phyloP scores from a whole-genome alignment of 1,140 invertebrate genomes.

The Nasonia vitripennis region DNA sequence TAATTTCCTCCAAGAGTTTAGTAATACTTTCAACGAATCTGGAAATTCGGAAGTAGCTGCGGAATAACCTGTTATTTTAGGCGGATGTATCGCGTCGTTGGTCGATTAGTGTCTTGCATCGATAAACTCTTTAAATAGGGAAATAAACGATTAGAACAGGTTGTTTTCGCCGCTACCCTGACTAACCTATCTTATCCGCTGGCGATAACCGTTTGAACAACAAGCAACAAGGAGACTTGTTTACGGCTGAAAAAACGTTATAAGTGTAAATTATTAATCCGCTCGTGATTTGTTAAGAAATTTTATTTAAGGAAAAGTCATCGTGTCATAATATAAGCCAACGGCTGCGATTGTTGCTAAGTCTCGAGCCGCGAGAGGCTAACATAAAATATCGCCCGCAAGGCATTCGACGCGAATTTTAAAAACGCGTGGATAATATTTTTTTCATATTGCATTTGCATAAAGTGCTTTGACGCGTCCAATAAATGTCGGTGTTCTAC shows the following conservation, averaged over 20 bases:
- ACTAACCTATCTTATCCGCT: slow-evolving; percentile 48
- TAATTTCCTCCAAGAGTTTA: slow-evolving; percentile 5
- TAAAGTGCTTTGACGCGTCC: not conserved
- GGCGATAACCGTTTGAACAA: slow-evolving; percentile 47
- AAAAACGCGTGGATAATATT: not conserved
- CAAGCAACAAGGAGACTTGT: slow-evolving; percentile 41
- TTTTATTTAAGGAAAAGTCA: slow-evolving; percentile 2
- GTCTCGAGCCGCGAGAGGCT: too few species aligned
- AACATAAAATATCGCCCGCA: not conserved
- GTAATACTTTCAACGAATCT: not conserved
- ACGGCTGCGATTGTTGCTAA: too few species aligned
- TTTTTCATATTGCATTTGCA: not conserved
- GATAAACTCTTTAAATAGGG: slow-evolving; percentile 33
- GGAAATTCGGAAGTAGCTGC: not conserved
- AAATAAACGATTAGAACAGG: slow-evolving; percentile 27
- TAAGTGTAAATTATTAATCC: slow-evolving; percentile 38
- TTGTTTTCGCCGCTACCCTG: slow-evolving; percentile 50
- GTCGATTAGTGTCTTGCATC: slow-evolving; percentile 19
- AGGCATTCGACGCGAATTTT: too few species aligned
- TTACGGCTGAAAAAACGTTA: slow-evolving; percentile 43
- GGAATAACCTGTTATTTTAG: slow-evolving; percentile 20
- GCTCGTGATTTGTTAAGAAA: slow-evolving; percentile 27
- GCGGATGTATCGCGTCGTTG: slow-evolving; percentile 17
- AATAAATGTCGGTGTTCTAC: not conserved
- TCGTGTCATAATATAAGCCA: not conserved